Base-by-base conservation (phyloP, 2,888 invertebrate genomes). In the Phasia obesa region DNA sequence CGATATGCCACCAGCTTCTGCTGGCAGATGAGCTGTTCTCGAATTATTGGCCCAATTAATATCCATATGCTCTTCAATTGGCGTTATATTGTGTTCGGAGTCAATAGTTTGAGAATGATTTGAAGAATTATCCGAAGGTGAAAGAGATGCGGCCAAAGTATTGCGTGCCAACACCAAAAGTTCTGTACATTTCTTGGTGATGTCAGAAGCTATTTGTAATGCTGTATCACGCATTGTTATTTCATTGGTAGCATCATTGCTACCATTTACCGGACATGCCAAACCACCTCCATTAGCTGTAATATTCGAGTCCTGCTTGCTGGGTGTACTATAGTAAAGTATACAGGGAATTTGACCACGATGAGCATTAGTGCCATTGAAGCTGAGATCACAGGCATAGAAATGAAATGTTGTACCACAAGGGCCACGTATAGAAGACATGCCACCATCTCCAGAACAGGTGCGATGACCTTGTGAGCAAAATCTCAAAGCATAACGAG, bases 261-360 rank as follows among this genome's bases (percentile, higher is more conserved):
- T 23, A 13, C 69, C 60, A 49, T 44, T 77, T 55, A 77, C 9
- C 4, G 74, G 73, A n/a, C 35, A 59, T 7, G 44, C 21, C 17
- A 64, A 49, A 7, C 57, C 62, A 13, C 13, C 47, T 0, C 17
- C 70, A 35, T 59, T 51, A n/a, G 73, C 62, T 19, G 74, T 15
- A 2, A 82, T 71, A 51, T 87, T 84, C 5, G 86, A 81, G 51
- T 91, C 91, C 53, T 85, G 88, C 47, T 91, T 91, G 1, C 90
- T 79, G 0, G 92, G 91, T 15, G 91, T 90, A 73, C 91, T 92
- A 55, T 90, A 91, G 89, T 99, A 99, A 17, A 99, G 93, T 60
- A 99, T 93, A 88, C 96, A 95, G 0, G 99, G 99, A 88, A 99
- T 95, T 92, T 99, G 99, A 11, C 99, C 99, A 70, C 99, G 93